Percentiles rank a stretch among this genome's conserved stretches.
Conservation (phyloP, 2,797 vertebrate species). For the Alosa sapidissima region DNA sequence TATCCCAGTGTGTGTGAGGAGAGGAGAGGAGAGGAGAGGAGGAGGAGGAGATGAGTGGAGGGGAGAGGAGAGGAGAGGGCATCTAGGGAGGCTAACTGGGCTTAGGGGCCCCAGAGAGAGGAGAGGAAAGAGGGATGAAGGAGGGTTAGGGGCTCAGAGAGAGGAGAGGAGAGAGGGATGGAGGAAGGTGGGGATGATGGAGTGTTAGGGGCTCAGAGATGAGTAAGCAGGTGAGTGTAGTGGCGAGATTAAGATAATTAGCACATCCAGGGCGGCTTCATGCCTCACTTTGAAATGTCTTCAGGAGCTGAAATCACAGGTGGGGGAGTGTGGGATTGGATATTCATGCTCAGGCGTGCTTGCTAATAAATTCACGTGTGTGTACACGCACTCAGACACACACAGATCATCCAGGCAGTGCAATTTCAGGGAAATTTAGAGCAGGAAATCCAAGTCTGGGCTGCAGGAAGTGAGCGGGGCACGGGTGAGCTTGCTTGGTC, state of each 20-base stretch:
- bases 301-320: background rate
- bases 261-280: background rate
- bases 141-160: background rate
- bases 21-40: background rate
- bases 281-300: background rate
- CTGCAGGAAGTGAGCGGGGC: background rate
- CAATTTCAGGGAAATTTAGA: background rate
- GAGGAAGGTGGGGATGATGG: background rate
- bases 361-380: background rate
- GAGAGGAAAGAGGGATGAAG: background rate
- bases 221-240: background rate
- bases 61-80: background rate
- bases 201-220: background rate
- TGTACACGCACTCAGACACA: background rate
- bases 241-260: background rate
- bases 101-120: background rate
- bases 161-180: background rate
- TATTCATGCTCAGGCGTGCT: background rate
- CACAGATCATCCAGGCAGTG: background rate
- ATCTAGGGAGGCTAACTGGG: background rate
- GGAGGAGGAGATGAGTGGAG: background rate
- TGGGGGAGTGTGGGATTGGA: background rate
- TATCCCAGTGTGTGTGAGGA: background rate
- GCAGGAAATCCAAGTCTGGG: slow-evolving; percentile 20
- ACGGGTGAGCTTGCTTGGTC: background rate